Evolutionary conservation across 2,797 vertebrate genomes (phyloP).

Genomic region (Scolopax rusticola): DNA sequence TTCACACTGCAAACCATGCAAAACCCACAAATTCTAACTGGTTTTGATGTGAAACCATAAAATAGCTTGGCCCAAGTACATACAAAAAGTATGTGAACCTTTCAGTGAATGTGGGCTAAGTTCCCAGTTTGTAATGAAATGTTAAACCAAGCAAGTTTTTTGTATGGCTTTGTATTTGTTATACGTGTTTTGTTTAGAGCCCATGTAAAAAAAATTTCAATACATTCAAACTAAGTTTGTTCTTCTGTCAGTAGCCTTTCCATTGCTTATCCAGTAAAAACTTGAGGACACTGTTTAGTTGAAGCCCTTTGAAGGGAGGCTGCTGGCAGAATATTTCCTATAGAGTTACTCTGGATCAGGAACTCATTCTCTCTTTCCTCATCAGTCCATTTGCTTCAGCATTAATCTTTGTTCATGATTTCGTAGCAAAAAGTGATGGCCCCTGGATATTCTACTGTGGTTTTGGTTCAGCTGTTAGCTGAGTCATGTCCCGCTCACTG

Average conservation of each 20-base stretch:
- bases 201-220: neutral
- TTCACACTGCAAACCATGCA: neutral
- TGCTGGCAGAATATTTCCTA: neutral
- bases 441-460: neutral
- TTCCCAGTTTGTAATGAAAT: conserved; percentile 25
- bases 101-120: neutral
- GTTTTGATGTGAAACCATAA: conserved; percentile 33
- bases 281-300: neutral
- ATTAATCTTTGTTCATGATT: neutral
- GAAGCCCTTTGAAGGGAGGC: neutral
- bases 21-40: neutral
- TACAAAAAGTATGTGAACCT: neutral
- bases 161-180: neutral
- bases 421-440: neutral
- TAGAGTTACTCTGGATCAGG: neutral
- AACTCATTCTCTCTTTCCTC: neutral
- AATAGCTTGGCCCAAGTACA: neutral
- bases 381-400: neutral
- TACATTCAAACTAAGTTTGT: neutral
- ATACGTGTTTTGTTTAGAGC: neutral
- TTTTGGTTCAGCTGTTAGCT: neutral
- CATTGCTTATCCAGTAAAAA: neutral
- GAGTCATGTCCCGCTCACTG: neutral
- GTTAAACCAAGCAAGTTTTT: neutral
- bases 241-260: neutral